Base-by-base conservation (phyloP, 2,113 vertebrate genomes). In the Centropus bengalensis region DNA sequence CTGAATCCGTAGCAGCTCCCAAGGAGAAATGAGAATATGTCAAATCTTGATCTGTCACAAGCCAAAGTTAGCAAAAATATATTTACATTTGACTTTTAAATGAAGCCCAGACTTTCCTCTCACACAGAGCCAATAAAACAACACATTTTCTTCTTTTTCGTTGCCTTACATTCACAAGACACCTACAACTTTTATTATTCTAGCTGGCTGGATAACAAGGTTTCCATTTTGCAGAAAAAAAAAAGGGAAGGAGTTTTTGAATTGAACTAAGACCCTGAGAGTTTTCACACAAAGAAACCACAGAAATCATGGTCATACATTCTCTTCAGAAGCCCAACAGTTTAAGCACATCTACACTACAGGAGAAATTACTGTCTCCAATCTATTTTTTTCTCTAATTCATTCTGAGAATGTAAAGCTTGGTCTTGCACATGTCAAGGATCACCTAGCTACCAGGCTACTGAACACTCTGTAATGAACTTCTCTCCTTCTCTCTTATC, bases 71-170 rank as follows among this genome's bases (percentile, higher is more conserved):
- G 90, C 63, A 94, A 89, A 71, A 60, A 87, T 79, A 82, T 49
- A 87, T 96, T 82, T 92, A 86, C 36, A 74, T 94, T 75, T 80
- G 59, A 91, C 68, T 93, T 93, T 86, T 68, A 89, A 94, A 93
- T 86, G 71, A 89, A 81, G 60, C 49, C 56, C 75, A 94, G 75
- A 67, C 47, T 67, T 94, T 60, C 33, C 59, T 76, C 51, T 95
- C 32, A 33, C 24, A 75, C 21, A 56, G 33, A 94, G 56, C 33
- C 64, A 95, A 88, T 64, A 59, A 93, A 89, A 86, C 58, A 75
- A 90, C 42, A 70, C 28, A 4, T 83, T 92, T 91, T 80, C 64
- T 82, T 64, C 68, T 60, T 67, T n/a, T 22, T 80, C 91, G 47
- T 84, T 40, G 32, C 80, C 82, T 89, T 71, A 70, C 3, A 0